Evolutionary conservation across 1,140 invertebrate genomes (phyloP), one percentile per base, ranked within the genome.

Genomic region (Hypsibius dujardini): DNA sequence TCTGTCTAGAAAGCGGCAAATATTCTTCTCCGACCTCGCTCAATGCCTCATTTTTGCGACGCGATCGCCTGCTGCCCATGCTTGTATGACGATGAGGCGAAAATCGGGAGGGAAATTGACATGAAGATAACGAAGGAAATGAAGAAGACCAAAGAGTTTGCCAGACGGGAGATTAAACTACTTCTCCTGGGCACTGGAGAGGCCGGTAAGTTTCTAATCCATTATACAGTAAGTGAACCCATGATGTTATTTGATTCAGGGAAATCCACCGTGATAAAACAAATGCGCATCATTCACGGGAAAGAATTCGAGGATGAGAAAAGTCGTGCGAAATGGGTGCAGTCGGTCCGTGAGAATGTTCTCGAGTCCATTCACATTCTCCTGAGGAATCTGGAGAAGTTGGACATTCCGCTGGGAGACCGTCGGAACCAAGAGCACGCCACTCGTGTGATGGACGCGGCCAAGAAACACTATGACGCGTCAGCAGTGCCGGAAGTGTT

Each of bases 281-380:
- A 56, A n/a, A 56, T 56, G 50, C 7, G n/a, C 7, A 56, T 56
- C 50, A 56, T 56, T 56, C 50, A 56, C n/a, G 50, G 50, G 7
- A n/a, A 56, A 7, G 50, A n/a, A 7, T 56, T 12, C n/a, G 50
- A 0, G 7, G n/a, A 56, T 56, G 7, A 56, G 50, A n/a, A 56
- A n/a, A 28, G 28, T 28, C 50, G 50, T 7, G n/a, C n/a, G 50
- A 56, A n/a, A 12, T 56, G n/a, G 7, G 50, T 56, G 50, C 50
- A n/a, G 50, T n/a, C 7, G 7, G n/a, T 56, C n/a, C 50, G n/a
- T 56, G 7, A 7, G 7, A 56, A 56, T 56, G 7, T 56, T 12
- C 50, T 56, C 7, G 50, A 56, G n/a, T 56, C 50, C 50, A 56
- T 56, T n/a, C 50, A 56, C 7, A 7, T 56, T 56, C 72, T 83